Evolutionary conservation across 2,113 vertebrate genomes (phyloP).

Genomic region (Seriola aureovittata): DNA sequence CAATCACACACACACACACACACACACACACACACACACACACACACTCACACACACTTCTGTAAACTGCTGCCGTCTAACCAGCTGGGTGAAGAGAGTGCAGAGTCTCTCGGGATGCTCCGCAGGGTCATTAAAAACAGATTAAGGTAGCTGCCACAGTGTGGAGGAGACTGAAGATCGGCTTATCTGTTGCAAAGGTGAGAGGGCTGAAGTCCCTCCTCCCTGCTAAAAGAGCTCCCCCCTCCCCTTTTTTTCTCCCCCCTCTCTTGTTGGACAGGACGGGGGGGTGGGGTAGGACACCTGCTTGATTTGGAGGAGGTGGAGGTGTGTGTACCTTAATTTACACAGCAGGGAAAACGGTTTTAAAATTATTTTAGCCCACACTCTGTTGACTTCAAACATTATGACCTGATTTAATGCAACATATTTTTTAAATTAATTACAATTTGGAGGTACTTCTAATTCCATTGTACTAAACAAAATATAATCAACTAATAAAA

Average conservation of each 20-base stretch:
- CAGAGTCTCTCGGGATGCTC: slow-evolving; percentile 66
- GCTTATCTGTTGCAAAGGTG: slow-evolving; percentile 78
- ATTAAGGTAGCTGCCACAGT: slow-evolving; percentile 81
- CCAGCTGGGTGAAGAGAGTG: slow-evolving; percentile 28
- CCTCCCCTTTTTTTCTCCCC: neutral
- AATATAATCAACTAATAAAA: too few relatives aligned
- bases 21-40: slow-evolving; percentile 7
- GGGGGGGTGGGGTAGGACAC: slow-evolving; percentile 44
- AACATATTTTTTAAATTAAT: too few relatives aligned
- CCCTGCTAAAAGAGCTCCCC: slow-evolving; percentile 2
- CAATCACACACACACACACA: neutral
- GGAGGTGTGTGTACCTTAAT: neutral
- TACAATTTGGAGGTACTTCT: too few relatives aligned
- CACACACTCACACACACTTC: slow-evolving; percentile 15
- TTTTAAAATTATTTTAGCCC: neutral
- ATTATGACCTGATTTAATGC: neutral
- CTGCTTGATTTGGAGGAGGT: slow-evolving; percentile 55
- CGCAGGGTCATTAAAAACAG: slow-evolving; percentile 83
- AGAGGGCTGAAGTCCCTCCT: slow-evolving; percentile 52
- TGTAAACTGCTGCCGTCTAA: neutral
- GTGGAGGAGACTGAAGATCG: slow-evolving; percentile 58
- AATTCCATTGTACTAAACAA: too few relatives aligned
- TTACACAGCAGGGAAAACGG: slow-evolving; percentile 8
- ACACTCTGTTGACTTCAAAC: neutral
- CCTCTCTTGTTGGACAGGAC: slow-evolving; percentile 13